Conservation (phyloP, 2,797 vertebrate species). For the Poeciliopsis gracilis region DNA sequence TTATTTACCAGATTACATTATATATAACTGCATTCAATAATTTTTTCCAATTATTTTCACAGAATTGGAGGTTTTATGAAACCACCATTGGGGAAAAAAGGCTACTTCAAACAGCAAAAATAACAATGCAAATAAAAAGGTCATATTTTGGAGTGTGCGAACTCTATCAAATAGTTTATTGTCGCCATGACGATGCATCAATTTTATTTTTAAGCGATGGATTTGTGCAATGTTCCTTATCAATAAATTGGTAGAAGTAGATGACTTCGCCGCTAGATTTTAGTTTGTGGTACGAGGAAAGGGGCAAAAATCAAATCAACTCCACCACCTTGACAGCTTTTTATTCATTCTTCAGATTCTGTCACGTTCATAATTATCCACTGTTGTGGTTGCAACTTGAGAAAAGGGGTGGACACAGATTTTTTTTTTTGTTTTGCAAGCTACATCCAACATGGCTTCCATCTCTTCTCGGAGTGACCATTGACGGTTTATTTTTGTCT, state of each 20-base stretch:
- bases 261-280: background rate
- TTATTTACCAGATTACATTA: too few relatives aligned
- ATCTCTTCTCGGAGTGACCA: constrained; percentile 25
- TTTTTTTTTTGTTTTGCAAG: background rate
- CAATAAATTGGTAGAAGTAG: background rate
- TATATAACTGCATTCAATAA: background rate
- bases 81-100: background rate
- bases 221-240: background rate
- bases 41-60: background rate
- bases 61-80: background rate
- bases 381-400: background rate
- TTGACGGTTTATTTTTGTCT: constrained; percentile 61
- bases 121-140: background rate
- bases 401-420: background rate
- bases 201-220: background rate
- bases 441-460: background rate
- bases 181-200: background rate
- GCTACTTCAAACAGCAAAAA: background rate
- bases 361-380: background rate
- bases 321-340: background rate
- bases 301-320: background rate
- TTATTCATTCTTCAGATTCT: background rate
- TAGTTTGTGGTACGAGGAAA: background rate
- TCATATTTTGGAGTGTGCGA: background rate
- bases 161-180: background rate